These are phyloP conservation scores for Scolopax rusticola DNA, from an alignment of 2,797 vertebrate species.

Conservation along the genomic window DNA sequence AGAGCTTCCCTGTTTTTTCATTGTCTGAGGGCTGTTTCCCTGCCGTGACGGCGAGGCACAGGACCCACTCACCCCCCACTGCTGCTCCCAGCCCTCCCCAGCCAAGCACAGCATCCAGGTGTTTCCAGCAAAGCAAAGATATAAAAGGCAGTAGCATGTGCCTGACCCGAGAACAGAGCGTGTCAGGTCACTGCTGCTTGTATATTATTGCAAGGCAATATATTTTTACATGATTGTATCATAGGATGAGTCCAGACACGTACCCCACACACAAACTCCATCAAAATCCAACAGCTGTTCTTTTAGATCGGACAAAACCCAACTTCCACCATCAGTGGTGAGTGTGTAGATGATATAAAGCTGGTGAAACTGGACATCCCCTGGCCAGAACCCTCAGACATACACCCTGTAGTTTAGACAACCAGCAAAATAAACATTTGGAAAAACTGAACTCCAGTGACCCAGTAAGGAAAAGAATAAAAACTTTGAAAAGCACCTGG, in stretches of 20 bases:
- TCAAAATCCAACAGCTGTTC: accelerated
- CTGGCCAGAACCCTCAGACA: accelerated
- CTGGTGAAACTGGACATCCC: not conserved
- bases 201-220: not conserved
- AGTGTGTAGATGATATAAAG: accelerated
- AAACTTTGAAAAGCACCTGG: not conserved
- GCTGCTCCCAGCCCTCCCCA: not conserved
- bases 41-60: accelerated
- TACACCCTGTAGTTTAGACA: accelerated
- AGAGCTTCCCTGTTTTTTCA: not conserved
- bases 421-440: not conserved
- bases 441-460: not conserved
- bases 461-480: not conserved
- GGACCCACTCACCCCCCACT: not conserved
- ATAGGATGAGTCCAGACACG: not conserved
- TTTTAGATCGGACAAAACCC: not conserved
- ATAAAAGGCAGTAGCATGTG: accelerated
- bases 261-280: accelerated
- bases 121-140: not conserved
- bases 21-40: accelerated
- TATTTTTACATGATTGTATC: accelerated
- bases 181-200: too few species aligned
- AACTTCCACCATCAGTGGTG: accelerated
- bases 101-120: not conserved
- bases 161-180: not conserved